Percentiles rank a stretch among this genome's conserved stretches.
Conservation (phyloP, 2,888 invertebrate genomes). For the Bhutanitis thaidina region DNA sequence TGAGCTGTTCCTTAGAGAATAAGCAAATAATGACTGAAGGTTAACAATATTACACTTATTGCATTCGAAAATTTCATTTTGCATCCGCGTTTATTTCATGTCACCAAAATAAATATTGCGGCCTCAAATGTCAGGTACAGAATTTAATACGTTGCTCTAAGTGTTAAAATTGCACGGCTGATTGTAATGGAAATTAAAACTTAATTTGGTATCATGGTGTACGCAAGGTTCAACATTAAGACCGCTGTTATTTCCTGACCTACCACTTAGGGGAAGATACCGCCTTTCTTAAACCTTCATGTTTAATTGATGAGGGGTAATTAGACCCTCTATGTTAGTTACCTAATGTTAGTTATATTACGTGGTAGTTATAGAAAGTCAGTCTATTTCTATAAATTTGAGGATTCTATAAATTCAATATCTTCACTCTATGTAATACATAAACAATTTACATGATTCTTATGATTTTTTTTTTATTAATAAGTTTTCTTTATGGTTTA, state of each 20-base stretch:
- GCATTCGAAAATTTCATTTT: conserved; percentile 57
- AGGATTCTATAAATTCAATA: too few species aligned
- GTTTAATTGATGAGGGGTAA: background rate
- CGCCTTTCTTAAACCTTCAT: conserved; percentile 30
- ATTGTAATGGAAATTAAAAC: conserved; percentile 16
- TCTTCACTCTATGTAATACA: too few species aligned
- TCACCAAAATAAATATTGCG: conserved; percentile 31
- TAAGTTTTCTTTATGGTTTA: too few species aligned
- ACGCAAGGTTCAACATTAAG: conserved; percentile 42
- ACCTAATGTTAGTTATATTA: too few species aligned
- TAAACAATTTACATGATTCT: too few species aligned
- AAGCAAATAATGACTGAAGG: conserved; percentile 54
- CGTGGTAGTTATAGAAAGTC: too few species aligned
- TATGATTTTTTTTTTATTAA: too few species aligned
- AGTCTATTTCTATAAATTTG: too few species aligned
- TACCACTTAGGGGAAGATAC: conserved; percentile 29
- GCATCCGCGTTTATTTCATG: conserved; percentile 57
- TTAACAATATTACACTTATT: conserved; percentile 53
- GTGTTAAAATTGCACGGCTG: conserved; percentile 26
- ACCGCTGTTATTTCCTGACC: conserved; percentile 40
- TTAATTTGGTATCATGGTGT: conserved; percentile 32
- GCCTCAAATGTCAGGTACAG: conserved; percentile 19
- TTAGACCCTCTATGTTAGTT: background rate
- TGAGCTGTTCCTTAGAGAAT: conserved; percentile 25
- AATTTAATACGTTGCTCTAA: conserved; percentile 32